Evolutionary conservation across 2,797 vertebrate species (phyloP).

Genomic region (Paguma larvata): DNA sequence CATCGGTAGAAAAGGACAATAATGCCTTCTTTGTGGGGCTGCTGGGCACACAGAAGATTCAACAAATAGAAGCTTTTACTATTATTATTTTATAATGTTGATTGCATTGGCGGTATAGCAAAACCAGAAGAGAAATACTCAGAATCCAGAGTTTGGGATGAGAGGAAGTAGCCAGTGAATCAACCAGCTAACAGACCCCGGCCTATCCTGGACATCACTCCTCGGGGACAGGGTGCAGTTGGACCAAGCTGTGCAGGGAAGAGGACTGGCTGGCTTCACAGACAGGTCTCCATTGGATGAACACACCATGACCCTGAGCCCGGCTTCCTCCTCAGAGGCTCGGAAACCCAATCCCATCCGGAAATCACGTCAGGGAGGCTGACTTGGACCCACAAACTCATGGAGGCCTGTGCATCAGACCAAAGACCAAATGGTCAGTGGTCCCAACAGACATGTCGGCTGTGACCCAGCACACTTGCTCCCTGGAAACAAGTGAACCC

Average conservation of each 20-base stretch:
- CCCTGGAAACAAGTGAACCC: neutral
- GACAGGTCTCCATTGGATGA: neutral
- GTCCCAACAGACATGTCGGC: neutral
- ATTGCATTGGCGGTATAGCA: neutral
- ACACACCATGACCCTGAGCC: neutral
- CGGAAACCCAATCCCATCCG: neutral
- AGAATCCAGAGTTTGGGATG: neutral
- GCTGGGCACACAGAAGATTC: neutral
- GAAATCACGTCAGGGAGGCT: neutral
- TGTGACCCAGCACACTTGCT: neutral
- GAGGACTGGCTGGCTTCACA: neutral
- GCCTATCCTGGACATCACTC: neutral
- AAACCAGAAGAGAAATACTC: neutral
- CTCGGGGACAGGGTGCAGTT: neutral
- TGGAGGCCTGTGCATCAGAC: neutral
- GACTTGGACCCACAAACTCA: neutral
- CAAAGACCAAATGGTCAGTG: neutral
- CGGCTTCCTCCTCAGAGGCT: neutral
- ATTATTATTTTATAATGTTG: neutral
- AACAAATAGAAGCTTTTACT: neutral
- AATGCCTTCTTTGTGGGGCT: neutral
- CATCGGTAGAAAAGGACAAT: neutral
- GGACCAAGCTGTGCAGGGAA: neutral
- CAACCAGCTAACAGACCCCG: neutral
- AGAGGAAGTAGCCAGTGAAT: neutral